Conservation (phyloP, 1,140 invertebrate genomes). For the Oryctes rhinoceros region DNA sequence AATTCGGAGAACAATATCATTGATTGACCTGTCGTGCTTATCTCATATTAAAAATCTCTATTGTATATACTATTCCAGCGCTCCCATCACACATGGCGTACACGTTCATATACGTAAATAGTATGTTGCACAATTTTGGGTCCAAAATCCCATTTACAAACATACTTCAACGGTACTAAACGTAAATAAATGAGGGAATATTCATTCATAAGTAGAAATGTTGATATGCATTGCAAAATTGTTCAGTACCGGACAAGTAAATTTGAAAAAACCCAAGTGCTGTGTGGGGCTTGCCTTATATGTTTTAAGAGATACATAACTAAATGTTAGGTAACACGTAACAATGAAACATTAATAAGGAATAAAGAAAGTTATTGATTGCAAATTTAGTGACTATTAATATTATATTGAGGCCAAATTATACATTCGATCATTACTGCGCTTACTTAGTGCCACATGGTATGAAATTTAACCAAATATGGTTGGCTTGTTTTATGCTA, state of each 20-base stretch:
- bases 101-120: too few relatives aligned
- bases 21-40: slow-evolving; percentile 1
- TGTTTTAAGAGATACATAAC: neutral
- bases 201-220: too few relatives aligned
- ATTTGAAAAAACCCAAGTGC: neutral
- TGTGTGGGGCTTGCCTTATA: neutral
- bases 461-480: neutral
- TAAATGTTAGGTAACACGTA: neutral
- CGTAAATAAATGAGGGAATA: too few relatives aligned
- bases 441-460: neutral
- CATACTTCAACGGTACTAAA: too few relatives aligned
- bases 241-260: neutral
- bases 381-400: slow-evolving; percentile 1
- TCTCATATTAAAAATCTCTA: slow-evolving; percentile 1
- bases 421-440: neutral
- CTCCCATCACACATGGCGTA: neutral
- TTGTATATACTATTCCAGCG: neutral
- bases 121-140: too few relatives aligned
- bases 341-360: slow-evolving; percentile 20
- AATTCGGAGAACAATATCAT: slow-evolving; percentile 10
- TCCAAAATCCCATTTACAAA: too few relatives aligned
- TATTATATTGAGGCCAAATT: slow-evolving; percentile 19
- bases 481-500: neutral
- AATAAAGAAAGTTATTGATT: slow-evolving; percentile 28
- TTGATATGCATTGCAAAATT: too few relatives aligned